Conservation (phyloP, 2,888 invertebrate genomes). For the Eilema sororculum region DNA sequence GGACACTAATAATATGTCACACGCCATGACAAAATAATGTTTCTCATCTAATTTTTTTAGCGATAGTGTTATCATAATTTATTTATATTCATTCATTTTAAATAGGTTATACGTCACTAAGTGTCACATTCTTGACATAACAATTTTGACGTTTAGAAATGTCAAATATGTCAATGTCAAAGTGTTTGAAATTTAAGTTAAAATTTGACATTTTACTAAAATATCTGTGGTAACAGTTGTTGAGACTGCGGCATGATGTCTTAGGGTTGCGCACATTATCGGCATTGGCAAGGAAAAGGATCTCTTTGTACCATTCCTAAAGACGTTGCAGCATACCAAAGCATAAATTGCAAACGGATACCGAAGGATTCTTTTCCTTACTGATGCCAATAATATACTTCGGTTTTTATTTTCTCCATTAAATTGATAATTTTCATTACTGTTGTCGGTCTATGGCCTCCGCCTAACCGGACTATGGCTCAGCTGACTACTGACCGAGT, state of each 20-base stretch:
- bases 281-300: no score
- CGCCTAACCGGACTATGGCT: no score
- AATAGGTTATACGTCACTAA: background rate
- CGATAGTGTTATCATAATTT: background rate
- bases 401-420: background rate
- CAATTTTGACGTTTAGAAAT: background rate
- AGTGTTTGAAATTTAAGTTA: background rate
- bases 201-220: background rate
- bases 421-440: background rate
- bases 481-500: no score
- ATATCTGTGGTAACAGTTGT: background rate
- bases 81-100: background rate
- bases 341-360: no score
- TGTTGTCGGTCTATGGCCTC: no score
- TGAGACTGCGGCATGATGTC: background rate
- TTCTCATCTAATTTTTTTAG: background rate
- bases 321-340: no score
- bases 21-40: constrained; percentile 3
- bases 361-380: no score
- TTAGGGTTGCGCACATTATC: no score
- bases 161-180: background rate
- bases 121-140: background rate
- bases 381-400: no score
- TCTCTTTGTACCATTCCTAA: no score
- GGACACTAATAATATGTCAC: background rate